Conservation (phyloP, 2,797 vertebrate species). For the Alosa sapidissima region DNA sequence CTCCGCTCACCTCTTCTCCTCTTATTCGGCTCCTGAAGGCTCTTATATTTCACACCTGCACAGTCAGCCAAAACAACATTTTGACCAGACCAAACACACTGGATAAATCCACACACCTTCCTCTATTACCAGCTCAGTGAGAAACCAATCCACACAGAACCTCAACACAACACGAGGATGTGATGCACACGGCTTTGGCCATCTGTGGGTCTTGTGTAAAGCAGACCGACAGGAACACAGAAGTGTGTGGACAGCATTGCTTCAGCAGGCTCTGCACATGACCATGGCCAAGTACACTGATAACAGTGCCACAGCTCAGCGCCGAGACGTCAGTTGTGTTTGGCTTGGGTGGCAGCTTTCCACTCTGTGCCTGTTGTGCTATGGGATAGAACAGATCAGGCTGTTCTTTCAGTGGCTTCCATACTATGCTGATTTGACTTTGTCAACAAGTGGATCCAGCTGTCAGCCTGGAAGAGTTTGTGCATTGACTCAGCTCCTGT, state of each 20-base stretch:
- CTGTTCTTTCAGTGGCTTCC: background rate
- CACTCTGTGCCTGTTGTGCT: background rate
- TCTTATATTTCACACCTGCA: conserved; percentile 20
- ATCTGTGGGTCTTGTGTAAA: background rate
- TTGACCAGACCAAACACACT: background rate
- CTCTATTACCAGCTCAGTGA: background rate
- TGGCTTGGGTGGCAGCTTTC: background rate
- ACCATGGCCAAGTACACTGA: background rate
- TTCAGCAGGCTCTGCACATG: background rate
- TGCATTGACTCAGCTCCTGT: background rate
- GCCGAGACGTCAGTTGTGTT: background rate
- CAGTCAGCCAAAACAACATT: conserved; percentile 10
- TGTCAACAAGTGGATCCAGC: conserved; percentile 11
- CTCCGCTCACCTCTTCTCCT: background rate
- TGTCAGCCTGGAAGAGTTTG: background rate
- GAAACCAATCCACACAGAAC: background rate
- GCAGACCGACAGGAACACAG: background rate
- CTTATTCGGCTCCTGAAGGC: background rate
- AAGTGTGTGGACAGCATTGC: background rate
- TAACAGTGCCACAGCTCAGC: background rate
- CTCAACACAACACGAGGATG: background rate
- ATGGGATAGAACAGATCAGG: conserved; percentile 9
- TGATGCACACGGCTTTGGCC: background rate
- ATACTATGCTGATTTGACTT: background rate
- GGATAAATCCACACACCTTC: background rate